phyloP scores from a whole-genome alignment of 2,888 invertebrate species.

The Acrobasis consociella region DNA sequence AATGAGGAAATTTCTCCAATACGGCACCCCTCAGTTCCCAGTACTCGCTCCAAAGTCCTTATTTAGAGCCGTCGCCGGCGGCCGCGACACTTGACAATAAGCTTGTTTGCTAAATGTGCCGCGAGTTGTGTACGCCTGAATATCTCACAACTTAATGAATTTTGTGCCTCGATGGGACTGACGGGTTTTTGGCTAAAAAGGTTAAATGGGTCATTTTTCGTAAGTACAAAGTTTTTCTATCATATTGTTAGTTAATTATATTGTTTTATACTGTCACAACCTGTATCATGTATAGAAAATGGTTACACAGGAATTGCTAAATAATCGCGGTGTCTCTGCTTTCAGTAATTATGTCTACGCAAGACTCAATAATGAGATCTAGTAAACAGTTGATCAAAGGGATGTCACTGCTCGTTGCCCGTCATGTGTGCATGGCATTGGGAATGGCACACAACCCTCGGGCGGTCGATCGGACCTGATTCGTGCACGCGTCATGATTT shows the following conservation, averaged over 20 bases:
- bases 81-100: conserved; percentile 52
- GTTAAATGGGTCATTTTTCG: too few species aligned
- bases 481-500: conserved; percentile 9
- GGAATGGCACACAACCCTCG: conserved; percentile 39
- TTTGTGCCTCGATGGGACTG: background rate
- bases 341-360: too few species aligned
- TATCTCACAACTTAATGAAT: background rate
- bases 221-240: too few species aligned
- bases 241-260: too few species aligned
- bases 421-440: conserved; percentile 29
- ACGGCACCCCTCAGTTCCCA: background rate
- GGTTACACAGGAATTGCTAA: background rate
- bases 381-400: conserved; percentile 8
- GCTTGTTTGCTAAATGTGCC: conserved; percentile 51
- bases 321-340: background rate
- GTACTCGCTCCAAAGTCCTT: conserved; percentile 40
- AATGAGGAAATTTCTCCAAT: too few species aligned
- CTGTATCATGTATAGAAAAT: too few species aligned
- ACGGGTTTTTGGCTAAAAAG: background rate
- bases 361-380: too few species aligned
- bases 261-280: too few species aligned
- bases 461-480: conserved; percentile 35
- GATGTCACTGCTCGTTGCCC: conserved; percentile 4
- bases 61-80: conserved; percentile 46
- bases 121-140: conserved; percentile 24